Evolutionary conservation across 2,888 invertebrate genomes (phyloP), one percentile per base, ranked within the genome.

Genomic region (Boloria selene): DNA sequence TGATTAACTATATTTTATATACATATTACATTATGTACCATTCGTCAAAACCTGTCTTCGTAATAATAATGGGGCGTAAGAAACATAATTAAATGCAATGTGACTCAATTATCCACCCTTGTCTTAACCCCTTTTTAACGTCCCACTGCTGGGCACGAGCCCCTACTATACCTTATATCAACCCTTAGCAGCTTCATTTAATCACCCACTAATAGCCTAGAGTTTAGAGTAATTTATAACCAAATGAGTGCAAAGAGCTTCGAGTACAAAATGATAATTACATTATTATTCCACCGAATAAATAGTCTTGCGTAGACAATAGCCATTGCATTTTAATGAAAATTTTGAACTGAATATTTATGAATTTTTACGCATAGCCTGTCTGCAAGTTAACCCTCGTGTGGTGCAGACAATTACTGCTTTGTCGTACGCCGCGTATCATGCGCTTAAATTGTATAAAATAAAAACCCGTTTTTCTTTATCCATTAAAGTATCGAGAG

Each of bases 331-430:
- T 70, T 65, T 60, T 70, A 68, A 72, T 69, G 69, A 68, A 68
- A 68, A 70, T 68, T 71, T 72, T 72, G 54, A 70, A 59, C 64
- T 72, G 71, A 71, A 71, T 71, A 70, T 72, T 71, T 72, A 68
- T 70, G 69, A 75, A 73, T 74, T 61, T 67, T 70, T 60, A 65
- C 61, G 60, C 56, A 63, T 67, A 50, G 65, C 65, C 51, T 50
- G 64, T 66, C 70, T 68, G 65, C 47, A 59, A 58, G 56, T 62
- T 61, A 64, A 61, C 62, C 67, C 52, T 55, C 54, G 54, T 50
- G 38, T 22, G 64, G 49, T 55, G 62, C 55, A 38, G 69, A 63
- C 64, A 65, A 70, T 68, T 62, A 67, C 60, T 42, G 56, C 56
- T 66, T 65, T 69, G 61, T 63, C 38, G 59, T 44, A 53, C 56